A percentile compares a stretch with the other conserved stretches of the same genome.
These are phyloP conservation scores for Sarcophaga caerulescens DNA, from an alignment of 2,888 invertebrate genomes.

Conservation along the genomic window DNA sequence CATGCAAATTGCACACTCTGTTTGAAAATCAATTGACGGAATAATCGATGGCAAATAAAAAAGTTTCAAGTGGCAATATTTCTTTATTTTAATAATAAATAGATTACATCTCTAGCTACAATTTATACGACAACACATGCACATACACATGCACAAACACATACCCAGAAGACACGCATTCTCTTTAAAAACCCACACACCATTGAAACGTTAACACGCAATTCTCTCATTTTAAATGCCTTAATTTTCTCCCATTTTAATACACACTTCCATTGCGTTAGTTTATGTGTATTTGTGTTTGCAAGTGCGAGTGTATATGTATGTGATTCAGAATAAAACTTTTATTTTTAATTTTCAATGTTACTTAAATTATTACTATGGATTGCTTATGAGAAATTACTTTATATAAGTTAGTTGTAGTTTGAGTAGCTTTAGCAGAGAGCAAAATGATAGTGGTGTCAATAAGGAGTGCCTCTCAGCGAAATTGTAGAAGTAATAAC, in stretches of 20 bases:
- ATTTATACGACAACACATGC: constrained; percentile 4
- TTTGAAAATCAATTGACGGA: too few relatives aligned
- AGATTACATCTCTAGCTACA: neutral
- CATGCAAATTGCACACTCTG: too few relatives aligned
- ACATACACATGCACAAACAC: neutral
- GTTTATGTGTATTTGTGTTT: neutral
- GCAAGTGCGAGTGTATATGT: neutral
- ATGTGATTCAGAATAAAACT: constrained; percentile 11
- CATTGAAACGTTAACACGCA: constrained; percentile 30
- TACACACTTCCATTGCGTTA: neutral
- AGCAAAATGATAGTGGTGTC: too few relatives aligned
- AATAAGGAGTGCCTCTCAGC: too few relatives aligned
- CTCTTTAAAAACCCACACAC: neutral
- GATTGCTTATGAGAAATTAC: too few relatives aligned
- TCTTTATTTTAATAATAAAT: neutral
- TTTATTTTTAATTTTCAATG: constrained; percentile 41
- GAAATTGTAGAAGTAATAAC: too few relatives aligned
- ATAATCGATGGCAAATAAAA: constrained; percentile 9
- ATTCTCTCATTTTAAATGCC: constrained; percentile 29
- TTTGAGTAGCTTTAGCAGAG: too few relatives aligned
- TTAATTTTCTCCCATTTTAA: neutral
- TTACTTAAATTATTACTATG: neutral
- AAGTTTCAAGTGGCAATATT: constrained; percentile 1
- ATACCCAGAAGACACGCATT: neutral
- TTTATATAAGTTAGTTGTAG: too few relatives aligned